Percentiles rank a stretch among this genome's conserved stretches.
Evolutionary conservation across 1,140 invertebrate species (phyloP).

Genomic region (Ceratosolen solmsi): DNA sequence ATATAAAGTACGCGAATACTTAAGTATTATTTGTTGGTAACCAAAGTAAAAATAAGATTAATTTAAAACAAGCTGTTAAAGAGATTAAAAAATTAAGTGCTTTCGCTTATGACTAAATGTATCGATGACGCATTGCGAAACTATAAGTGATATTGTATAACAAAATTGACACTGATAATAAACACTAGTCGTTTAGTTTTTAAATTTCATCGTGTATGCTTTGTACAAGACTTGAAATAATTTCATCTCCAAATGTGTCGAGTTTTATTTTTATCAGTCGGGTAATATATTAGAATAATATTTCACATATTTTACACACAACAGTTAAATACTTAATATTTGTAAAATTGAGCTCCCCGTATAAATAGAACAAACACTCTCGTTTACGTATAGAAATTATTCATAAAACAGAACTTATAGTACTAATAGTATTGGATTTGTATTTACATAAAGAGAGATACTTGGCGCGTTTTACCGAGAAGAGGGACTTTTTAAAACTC

Average conservation of each 20-base stretch:
- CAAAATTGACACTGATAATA: slow-evolving; percentile 18
- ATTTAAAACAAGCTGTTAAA: not conserved
- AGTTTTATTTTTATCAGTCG: not conserved
- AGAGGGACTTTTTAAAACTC: slow-evolving; percentile 13
- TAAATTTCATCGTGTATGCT: slow-evolving; percentile 27
- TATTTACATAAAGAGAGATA: slow-evolving; percentile 17
- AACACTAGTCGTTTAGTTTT: slow-evolving; percentile 2
- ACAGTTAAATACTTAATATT: not conserved
- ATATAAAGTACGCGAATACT: too few relatives aligned
- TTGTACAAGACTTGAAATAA: not conserved
- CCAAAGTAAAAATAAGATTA: slow-evolving; percentile 21
- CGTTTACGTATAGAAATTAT: slow-evolving; percentile 20
- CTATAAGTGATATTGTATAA: slow-evolving; percentile 25
- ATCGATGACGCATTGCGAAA: slow-evolving; percentile 32
- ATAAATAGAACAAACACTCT: slow-evolving; percentile 5
- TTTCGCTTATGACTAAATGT: slow-evolving; percentile 8
- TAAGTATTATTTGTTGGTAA: slow-evolving; percentile 26
- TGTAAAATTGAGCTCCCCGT: not conserved
- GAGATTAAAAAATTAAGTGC: slow-evolving; percentile 1
- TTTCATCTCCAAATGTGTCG: not conserved
- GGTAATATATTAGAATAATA: not conserved
- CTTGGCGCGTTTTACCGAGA: not conserved
- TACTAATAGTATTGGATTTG: slow-evolving; percentile 35
- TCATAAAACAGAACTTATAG: slow-evolving; percentile 38
- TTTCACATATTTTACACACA: too few relatives aligned